These are phyloP conservation scores for Hoplostethus mediterraneus DNA, from an alignment of 2,797 vertebrate genomes.

Conservation along the genomic window DNA sequence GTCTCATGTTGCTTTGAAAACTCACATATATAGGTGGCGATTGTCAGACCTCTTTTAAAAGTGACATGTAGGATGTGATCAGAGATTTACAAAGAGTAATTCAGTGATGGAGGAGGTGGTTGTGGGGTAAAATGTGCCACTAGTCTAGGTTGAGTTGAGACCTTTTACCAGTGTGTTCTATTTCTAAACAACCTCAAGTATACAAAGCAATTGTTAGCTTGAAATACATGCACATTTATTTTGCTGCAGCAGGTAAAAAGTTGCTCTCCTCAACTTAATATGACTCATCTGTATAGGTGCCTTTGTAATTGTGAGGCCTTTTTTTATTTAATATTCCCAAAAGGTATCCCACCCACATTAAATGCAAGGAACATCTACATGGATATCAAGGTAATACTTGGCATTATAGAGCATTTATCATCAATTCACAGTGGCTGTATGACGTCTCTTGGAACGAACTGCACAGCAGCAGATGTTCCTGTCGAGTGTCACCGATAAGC, in stretches of 20 bases:
- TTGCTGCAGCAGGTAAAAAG: neutral
- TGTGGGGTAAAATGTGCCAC: too few species aligned
- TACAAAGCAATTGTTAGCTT: neutral
- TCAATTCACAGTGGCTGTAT: neutral
- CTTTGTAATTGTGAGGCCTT: too few species aligned
- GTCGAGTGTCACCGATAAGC: neutral
- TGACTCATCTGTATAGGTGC: too few species aligned
- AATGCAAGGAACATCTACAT: too few species aligned
- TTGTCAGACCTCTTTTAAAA: too few species aligned
- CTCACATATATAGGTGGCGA: neutral
- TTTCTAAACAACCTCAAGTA: neutral
- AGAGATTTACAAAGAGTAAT: too few species aligned
- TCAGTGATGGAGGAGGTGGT: too few species aligned
- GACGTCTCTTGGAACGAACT: neutral
- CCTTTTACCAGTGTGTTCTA: too few species aligned
- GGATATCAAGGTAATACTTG: neutral
- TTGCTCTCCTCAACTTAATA: neutral
- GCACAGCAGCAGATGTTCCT: neutral
- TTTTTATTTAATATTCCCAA: too few species aligned
- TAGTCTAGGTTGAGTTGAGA: too few species aligned
- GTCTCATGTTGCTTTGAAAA: constrained; percentile 1
- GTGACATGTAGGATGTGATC: too few species aligned
- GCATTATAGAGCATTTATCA: neutral
- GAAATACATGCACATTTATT: neutral
- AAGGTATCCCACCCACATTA: too few species aligned